phyloP scores from a whole-genome alignment of 1,140 invertebrate species.

The Phortica variegata region DNA sequence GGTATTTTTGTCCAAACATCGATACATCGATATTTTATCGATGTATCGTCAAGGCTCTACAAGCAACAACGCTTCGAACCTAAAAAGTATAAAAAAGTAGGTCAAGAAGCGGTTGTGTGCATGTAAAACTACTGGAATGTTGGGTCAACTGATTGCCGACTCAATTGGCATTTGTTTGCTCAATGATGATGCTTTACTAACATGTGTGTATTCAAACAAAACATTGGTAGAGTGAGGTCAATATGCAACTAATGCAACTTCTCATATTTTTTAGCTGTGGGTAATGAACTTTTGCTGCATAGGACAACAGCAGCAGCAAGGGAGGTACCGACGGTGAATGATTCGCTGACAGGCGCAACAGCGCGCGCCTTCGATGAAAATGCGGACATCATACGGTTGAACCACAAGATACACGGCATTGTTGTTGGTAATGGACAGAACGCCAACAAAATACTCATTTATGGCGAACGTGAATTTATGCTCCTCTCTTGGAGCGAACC shows the following conservation, averaged over 20 bases:
- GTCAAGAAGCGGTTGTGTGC: too few species aligned
- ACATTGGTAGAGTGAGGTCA: neutral
- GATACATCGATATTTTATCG: too few species aligned
- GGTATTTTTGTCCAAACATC: too few species aligned
- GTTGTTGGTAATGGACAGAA: neutral
- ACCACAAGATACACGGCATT: slow-evolving; percentile 16
- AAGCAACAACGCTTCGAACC: too few species aligned
- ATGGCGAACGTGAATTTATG: slow-evolving; percentile 20
- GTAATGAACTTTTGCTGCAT: slow-evolving; percentile 18
- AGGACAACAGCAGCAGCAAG: neutral
- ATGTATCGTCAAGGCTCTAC: too few species aligned
- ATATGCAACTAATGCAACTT: neutral
- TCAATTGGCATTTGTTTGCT: slow-evolving; percentile 16
- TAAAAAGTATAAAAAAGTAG: too few species aligned
- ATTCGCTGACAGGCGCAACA: too few species aligned
- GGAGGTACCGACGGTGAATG: too few species aligned
- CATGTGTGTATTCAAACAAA: slow-evolving; percentile 5
- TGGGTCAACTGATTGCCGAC: too few species aligned
- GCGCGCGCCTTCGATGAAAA: too few species aligned
- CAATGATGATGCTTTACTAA: slow-evolving; percentile 7
- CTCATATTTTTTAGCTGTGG: slow-evolving; percentile 7
- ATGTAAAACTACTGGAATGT: too few species aligned
- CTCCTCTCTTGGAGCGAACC: neutral
- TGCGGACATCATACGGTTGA: neutral
- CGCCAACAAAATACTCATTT: slow-evolving; percentile 1